phyloP scores from a whole-genome alignment of 2,888 invertebrate species.

The Dryobota labecula region DNA sequence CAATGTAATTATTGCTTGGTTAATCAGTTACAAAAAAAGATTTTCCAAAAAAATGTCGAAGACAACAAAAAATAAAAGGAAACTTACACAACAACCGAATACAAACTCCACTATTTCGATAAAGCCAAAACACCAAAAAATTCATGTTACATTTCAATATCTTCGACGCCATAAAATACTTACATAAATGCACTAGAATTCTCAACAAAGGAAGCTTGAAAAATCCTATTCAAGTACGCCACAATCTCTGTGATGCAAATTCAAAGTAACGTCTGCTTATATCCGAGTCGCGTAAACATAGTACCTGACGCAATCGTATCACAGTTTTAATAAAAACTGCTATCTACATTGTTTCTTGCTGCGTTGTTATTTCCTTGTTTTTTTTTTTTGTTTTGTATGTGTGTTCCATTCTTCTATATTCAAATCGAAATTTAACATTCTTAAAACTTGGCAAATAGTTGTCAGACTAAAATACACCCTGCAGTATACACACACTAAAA shows the following conservation, averaged over 20 bases:
- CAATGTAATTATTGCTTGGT: neutral
- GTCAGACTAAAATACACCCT: no score
- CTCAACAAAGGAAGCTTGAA: constrained; percentile 53
- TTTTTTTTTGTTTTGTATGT: neutral
- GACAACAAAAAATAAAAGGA: neutral
- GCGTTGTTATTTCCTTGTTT: neutral
- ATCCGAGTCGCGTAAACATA: constrained; percentile 53
- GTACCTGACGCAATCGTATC: constrained; percentile 26
- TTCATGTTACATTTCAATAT: constrained; percentile 58
- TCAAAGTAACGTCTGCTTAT: constrained; percentile 61
- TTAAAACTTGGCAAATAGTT: no score
- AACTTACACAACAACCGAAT: neutral
- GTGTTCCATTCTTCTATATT: neutral
- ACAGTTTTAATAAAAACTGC: constrained; percentile 49
- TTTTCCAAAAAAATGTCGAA: no score
- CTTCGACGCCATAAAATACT: constrained; percentile 52
- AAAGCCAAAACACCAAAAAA: constrained; percentile 29
- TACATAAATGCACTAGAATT: constrained; percentile 52
- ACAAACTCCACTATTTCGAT: constrained; percentile 11
- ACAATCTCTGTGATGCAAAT: constrained; percentile 65
- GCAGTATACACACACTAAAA: no score
- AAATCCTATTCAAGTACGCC: constrained; percentile 58
- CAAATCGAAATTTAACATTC: neutral
- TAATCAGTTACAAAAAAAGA: neutral
- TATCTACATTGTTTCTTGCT: neutral